phyloP scores from a whole-genome alignment of 2,888 invertebrate species.

The Sesamia inferens region DNA sequence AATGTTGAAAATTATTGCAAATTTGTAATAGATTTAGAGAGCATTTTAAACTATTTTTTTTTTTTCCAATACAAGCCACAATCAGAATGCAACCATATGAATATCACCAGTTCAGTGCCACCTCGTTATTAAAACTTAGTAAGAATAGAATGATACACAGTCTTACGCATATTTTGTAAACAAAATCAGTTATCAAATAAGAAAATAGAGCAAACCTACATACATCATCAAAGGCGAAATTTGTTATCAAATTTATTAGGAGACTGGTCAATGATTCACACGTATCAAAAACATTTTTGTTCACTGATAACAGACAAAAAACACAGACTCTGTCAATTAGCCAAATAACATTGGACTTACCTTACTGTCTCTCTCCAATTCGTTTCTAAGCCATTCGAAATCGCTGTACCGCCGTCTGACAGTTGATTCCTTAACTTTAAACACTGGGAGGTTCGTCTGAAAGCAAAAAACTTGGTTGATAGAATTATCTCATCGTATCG shows the following conservation, averaged over 20 bases:
- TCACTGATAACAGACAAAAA: constrained; percentile 66
- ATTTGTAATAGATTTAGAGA: neutral
- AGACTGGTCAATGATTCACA: constrained; percentile 59
- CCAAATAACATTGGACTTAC: constrained; percentile 85
- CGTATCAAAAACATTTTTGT: constrained; percentile 61
- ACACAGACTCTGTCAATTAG: constrained; percentile 52
- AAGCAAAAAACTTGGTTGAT: constrained; percentile 83
- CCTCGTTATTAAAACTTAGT: constrained; percentile 5
- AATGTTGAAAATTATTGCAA: neutral
- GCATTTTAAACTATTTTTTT: too few species aligned
- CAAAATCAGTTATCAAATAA: constrained; percentile 25
- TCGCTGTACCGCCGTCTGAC: constrained; percentile 99
- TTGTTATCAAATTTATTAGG: constrained; percentile 49
- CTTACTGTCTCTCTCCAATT: constrained; percentile 99
- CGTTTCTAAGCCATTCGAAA: constrained; percentile 99
- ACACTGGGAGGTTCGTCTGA: constrained; percentile 99
- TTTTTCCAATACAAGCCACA: neutral
- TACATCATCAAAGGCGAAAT: constrained; percentile 30
- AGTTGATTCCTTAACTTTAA: constrained; percentile 99
- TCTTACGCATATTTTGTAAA: constrained; percentile 46
- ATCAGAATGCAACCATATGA: constrained; percentile 19
- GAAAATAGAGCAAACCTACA: constrained; percentile 39
- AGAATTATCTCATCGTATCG: constrained; percentile 58
- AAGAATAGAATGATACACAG: constrained; percentile 9
- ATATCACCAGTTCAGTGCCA: constrained; percentile 55